A percentile compares a stretch with the other conserved stretches of the same genome.
Conservation (phyloP, 2,888 invertebrate species). For the Stenichneumon culpator region DNA sequence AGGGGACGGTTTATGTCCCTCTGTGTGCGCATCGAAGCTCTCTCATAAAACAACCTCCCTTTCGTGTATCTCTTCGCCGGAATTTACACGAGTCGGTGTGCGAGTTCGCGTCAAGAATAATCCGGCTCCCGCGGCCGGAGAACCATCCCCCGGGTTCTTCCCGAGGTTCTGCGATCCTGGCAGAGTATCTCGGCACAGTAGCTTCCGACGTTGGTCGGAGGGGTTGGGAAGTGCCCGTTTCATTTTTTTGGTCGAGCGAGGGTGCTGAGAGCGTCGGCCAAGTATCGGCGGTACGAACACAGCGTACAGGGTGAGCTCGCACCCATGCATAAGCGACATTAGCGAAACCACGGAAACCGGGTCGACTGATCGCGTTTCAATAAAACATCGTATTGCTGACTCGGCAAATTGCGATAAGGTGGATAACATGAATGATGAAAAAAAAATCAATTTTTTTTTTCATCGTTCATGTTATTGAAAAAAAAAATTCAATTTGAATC, state of each 20-base stretch:
- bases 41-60: background rate
- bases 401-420: no score
- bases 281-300: background rate
- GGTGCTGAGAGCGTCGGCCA: background rate
- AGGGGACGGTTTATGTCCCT: background rate
- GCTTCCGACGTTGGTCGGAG: background rate
- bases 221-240: background rate
- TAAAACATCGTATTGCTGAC: background rate
- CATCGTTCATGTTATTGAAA: no score
- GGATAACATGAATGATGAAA: no score
- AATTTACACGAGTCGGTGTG: background rate
- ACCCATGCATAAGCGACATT: background rate
- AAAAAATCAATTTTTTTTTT: no score
- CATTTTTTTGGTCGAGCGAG: slow-evolving; percentile 24
- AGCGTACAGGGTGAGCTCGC: background rate
- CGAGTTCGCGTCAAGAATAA: slow-evolving; percentile 1
- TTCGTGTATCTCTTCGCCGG: background rate
- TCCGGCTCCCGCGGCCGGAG: background rate
- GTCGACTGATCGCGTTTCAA: background rate
- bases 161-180: background rate
- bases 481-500: no score
- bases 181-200: background rate
- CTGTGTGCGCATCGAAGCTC: background rate
- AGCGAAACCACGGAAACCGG: background rate
- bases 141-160: background rate